Evolutionary conservation across 23 tunicate genomes (phyloP), one percentile per base, ranked within the genome.

Genomic region (Trididemnum miniatum): DNA sequence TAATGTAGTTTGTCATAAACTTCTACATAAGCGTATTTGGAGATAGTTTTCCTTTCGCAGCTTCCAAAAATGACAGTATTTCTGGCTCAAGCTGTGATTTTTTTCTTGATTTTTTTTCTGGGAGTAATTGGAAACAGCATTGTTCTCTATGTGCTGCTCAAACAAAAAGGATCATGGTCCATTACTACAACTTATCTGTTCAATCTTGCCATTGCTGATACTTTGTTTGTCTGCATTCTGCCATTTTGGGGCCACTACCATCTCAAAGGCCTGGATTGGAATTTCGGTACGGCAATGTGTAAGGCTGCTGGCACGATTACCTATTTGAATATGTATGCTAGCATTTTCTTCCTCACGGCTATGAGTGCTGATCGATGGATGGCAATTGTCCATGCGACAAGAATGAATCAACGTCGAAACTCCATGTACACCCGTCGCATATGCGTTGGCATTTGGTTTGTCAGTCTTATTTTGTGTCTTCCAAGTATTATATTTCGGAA

Each of bases 241-340:
- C 92, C 97, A 9, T 78, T 91, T 27, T 91, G 97, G 97, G 87
- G 92, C 0, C 88, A 86, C 51, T 69, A 84, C 60, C 82, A 91
- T 37, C 59, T 91, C 25, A 86, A 77, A 49, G 67, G 34, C 1
- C 28, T 77, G 37, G 86, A 72, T 5, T 92, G 97, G 97, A 25
- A 62, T 29, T 87, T 87, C 71, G 97, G 97, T 0, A 59, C 84
- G 5, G 72, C 78, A 2, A 60, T 79, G 65, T 92, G 97, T 71
- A 87, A 92, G 50, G 37, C 85, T 23, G 81, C 82, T 2, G 85
- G 82, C 31, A 67, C 76, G 44, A 54, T 87, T 3, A 79, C 92
- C 0, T 57, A 78, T 31, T 35, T 87, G 0, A 92, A 87, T 60
- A 87, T 92, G 97, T 87, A 80, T 77, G 92, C 92, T 15, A 92